Conservation (phyloP, 1,140 invertebrate genomes). For the Amphibalanus amphitrite region DNA sequence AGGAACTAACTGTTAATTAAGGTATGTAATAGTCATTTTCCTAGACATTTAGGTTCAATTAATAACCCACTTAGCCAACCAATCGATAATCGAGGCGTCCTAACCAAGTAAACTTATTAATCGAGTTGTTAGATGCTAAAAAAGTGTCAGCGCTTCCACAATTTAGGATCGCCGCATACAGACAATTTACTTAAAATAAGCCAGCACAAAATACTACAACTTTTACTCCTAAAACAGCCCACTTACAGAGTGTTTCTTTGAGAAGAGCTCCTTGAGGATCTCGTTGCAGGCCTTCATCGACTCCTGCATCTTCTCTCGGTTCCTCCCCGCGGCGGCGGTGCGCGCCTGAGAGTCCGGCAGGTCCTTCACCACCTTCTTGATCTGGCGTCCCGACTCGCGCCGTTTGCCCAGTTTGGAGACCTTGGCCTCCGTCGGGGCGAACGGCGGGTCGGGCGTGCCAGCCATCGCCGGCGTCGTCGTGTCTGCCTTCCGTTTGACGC, state of each 20-base stretch:
- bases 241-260: constrained; percentile 86
- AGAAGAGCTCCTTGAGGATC: constrained; percentile 86
- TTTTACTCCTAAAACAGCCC: too few species aligned
- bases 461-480: constrained; percentile 43
- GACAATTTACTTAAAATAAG: too few species aligned
- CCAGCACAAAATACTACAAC: too few species aligned
- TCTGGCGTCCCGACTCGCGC: constrained; percentile 86
- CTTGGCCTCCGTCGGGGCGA: constrained; percentile 56
- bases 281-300: constrained; percentile 82
- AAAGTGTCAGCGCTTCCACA: too few species aligned
- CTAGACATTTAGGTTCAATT: too few species aligned
- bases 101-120: too few species aligned
- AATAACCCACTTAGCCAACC: too few species aligned
- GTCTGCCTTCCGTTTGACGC: constrained; percentile 97
- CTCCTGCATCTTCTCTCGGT: constrained; percentile 33
- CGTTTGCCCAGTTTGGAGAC: constrained; percentile 47
- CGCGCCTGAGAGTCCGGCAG: constrained; percentile 32
- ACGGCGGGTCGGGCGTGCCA: constrained; percentile 40
- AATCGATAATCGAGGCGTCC: too few species aligned
- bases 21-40: too few species aligned
- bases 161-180: too few species aligned
- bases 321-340: constrained; percentile 6
- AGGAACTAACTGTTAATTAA: too few species aligned
- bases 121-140: too few species aligned
- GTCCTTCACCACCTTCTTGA: constrained; percentile 67